Evolutionary conservation across 2,888 invertebrate species (phyloP), one percentile per base, ranked within the genome.

Genomic region (Bellardia bayeri): DNA sequence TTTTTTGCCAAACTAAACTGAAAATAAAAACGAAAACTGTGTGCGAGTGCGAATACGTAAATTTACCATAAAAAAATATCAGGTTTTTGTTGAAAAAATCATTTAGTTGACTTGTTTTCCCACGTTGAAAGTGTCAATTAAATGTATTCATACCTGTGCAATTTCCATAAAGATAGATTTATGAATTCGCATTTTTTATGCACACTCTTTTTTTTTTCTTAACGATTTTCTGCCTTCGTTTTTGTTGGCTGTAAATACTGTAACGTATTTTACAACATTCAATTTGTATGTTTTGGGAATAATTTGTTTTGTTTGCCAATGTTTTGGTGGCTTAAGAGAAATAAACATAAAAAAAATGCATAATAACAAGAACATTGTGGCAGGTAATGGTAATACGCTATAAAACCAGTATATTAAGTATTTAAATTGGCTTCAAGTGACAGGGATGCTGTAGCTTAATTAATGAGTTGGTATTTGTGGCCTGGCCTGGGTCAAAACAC

Each of bases 61-160:
- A 63, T 30, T 51, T 72, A 54, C 54, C 75, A 69, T 16, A 71
- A 51, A 76, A 66, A 61, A 30, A 68, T 72, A 75, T 84, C 87
- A 68, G 83, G 87, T 87, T 87, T 86, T 66, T 42, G 54, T 61
- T 79, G 37, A 78, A 61, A 82, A 75, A 83, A 86, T 79, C 76
- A 84, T 82, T 87, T 69, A 72, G 63, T 81, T 87, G 84, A 84
- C 84, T 84, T 78, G 87, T 87, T 84, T 87, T 87, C 87, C 87
- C 87, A 87, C 87, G 87, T 84, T 74, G 84, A 74, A 87, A 87
- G 84, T 84, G 87, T 84, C 84, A 87, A 87, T 87, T 87, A 82
- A 87, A 84, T 87, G 76, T 56, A 84, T 84, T 74, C 83, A 78
- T 78, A 82, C 84, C 84, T 87, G 84, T 84, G 87, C 78, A 87